These are phyloP conservation scores for Okapia johnstoni DNA, from an alignment of 2,113 vertebrate species.

Conservation along the genomic window DNA sequence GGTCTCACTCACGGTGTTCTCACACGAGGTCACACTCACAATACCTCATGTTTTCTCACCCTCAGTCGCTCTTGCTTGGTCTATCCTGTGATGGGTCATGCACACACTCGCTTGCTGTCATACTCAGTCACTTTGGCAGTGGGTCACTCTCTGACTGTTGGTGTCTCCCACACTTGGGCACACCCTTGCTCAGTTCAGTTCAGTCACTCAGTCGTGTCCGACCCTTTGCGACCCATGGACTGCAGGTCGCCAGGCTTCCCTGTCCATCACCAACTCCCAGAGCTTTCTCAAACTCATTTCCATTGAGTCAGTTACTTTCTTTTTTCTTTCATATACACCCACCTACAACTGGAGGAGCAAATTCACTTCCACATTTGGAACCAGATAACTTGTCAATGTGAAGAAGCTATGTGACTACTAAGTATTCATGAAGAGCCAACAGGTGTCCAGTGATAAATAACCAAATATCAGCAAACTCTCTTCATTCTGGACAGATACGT, in stretches of 20 bases:
- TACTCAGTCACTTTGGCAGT: fast-evolving
- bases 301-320: neutral
- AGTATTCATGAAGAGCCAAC: fast-evolving
- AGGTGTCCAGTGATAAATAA: fast-evolving
- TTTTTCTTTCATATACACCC: too few relatives aligned
- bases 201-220: neutral
- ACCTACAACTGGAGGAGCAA: neutral
- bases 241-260: neutral
- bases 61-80: fast-evolving
- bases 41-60: neutral
- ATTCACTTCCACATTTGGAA: neutral
- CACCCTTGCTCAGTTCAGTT: fast-evolving
- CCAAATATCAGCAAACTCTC: fast-evolving
- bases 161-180: fast-evolving
- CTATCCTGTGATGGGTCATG: neutral
- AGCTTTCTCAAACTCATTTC: neutral
- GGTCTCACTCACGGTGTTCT: fast-evolving
- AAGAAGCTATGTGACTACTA: neutral
- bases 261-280: neutral
- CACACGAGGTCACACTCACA: fast-evolving
- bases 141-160: fast-evolving
- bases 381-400: neutral
- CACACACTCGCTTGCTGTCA: fast-evolving
- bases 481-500: fast-evolving
- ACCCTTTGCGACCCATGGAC: neutral